Evolutionary conservation across 2,797 vertebrate species (phyloP), one percentile per base, ranked within the genome.

Genomic region (Clarias platycephalus): DNA sequence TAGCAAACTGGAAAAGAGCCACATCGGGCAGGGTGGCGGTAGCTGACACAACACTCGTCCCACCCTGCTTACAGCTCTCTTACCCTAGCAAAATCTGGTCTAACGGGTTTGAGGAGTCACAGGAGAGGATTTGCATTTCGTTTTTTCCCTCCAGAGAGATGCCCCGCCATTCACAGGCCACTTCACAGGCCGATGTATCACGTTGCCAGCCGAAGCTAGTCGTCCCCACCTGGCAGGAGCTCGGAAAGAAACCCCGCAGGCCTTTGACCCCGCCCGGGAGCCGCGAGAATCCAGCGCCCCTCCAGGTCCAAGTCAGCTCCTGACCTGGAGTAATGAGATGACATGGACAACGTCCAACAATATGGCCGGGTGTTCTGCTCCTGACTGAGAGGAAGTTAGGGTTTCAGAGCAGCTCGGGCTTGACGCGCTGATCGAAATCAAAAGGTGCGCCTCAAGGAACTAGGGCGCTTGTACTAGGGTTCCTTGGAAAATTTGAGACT

Each of bases 71-170:
- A 37, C 10, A 53, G 63, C 68, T 76, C 80, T 80, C 78, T 55
- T 77, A 81, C 28, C 85, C 82, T 57, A 31, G 58, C 40, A 53
- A 84, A 86, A 90, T 88, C 89, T 89, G 86, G 89, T 90, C 88
- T 24, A 81, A 87, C 91, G 67, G 88, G 91, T 91, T 91, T 87
- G 74, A 70, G 83, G 85, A 89, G 88, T 88, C 87, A 89, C 90
- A 87, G 87, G 89, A 90, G 89, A 85, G 87, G 85, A 90, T 92
- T 91, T 89, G 86, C 89, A 89, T 90, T 89, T 87, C 83, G 79
- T 82, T 88, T 63, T 62, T 49, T 53, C 66, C 84, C 80, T 89
- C 85, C 79, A 86, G 86, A 84, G 86, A 85, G 87, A 88, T 83
- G 84, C 76, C 86, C 85, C 85, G 68, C 86, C 88, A 88, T 91